Percentiles rank a stretch among this genome's conserved stretches.
Conservation (phyloP, 2,797 vertebrate genomes). For the Gallinago solitaria region DNA sequence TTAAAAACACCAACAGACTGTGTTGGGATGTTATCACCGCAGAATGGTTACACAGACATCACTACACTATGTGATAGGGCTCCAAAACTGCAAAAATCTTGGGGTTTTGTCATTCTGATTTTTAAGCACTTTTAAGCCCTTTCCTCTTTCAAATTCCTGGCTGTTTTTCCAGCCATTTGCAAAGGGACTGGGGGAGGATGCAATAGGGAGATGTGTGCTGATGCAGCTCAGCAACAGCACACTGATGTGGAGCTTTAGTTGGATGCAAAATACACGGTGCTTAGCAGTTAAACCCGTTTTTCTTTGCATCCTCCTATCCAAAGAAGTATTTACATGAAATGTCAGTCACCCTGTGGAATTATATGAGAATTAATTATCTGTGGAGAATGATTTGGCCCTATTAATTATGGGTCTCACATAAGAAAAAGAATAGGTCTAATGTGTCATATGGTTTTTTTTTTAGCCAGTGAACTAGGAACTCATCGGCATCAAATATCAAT, state of each 20-base stretch:
- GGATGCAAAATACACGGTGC: not conserved
- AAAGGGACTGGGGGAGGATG: not conserved
- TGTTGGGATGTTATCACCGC: not conserved
- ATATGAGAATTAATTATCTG: constrained; percentile 57
- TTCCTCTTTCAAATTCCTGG: not conserved
- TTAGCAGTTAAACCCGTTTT: not conserved
- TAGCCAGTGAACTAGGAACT: constrained; percentile 29
- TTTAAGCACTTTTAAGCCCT: not conserved
- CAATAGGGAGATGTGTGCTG: not conserved
- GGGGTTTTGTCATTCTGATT: not conserved
- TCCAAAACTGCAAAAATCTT: not conserved
- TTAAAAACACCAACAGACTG: not conserved
- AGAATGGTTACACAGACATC: not conserved
- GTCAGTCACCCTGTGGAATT: constrained; percentile 45
- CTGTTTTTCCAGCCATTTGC: not conserved
- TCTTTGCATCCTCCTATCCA: not conserved
- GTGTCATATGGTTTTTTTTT: constrained; percentile 19
- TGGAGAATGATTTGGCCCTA: constrained; percentile 47
- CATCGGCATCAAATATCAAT: constrained; percentile 55
- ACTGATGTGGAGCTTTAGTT: not conserved
- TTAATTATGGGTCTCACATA: constrained; percentile 57
- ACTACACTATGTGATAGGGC: not conserved
- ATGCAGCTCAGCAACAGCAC: not conserved
- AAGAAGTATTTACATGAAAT: constrained; percentile 53
- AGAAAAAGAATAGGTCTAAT: constrained; percentile 49